Evolutionary conservation across 2,797 vertebrate species (phyloP), one percentile per base, ranked within the genome.

Genomic region (Acestrorhynchus altus): DNA sequence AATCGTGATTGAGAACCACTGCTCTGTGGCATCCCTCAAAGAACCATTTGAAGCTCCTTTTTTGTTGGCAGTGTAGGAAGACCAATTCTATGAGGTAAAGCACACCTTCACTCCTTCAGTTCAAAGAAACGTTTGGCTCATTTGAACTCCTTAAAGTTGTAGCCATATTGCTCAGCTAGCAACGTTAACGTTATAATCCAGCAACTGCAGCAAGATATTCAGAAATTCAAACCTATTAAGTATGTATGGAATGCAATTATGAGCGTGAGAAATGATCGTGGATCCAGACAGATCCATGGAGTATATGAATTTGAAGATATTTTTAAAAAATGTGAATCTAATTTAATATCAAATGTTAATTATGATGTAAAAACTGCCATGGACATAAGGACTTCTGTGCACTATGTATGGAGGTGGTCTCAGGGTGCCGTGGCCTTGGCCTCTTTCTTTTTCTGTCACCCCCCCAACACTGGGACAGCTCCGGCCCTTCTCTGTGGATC

Each of bases 401-500:
- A 47, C 44, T 60, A 61, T 49, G 16, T 26, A 9, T 13, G 49
- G 74, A 22, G 68, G 51, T 1, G 31, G 22, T 59, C 24, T 46
- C 59, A 72, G 35, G 24, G 35, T 76, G 72, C 39, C 66, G 26
- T 5, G 52, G 52, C 52, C 46, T 79, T 68, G 76, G 44, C 40
- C 69, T 75, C 56, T 28, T 54, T 61, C 22, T 28, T 39, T 47
- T 22, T 35, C 31, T 35, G 2, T 35, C 31, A 35, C 31, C 31
- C 18, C 51, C 16, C 22, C 31, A 42, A 60, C 40, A 5, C 61
- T 51, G 52, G 61, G 54, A 69, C 47, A 66, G n/a, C 13, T 59
- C 40, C 73, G 77, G 59, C 60, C 77, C 42, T 67, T 68, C 73
- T 76, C 74, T 80, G 54, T 40, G 57, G 69, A 73, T 78, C 76